Percentiles rank a stretch among this genome's conserved stretches.
phyloP scores from a whole-genome alignment of 2,797 vertebrate species.

The Pantherophis alleghaniensis region DNA sequence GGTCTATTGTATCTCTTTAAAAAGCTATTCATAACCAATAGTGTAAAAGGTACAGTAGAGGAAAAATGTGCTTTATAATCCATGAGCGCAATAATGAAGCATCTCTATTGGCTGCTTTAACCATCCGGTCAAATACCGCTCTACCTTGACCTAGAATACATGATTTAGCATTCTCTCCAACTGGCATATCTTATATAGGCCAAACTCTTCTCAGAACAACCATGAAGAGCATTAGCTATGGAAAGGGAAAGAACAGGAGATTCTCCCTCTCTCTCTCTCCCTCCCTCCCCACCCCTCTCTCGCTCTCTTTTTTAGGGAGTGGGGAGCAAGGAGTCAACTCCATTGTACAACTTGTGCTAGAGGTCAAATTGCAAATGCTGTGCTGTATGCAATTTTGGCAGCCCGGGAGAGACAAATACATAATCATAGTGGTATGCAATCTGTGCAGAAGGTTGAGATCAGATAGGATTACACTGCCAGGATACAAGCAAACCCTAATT shows the following conservation, averaged over 20 bases:
- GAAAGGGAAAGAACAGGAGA: neutral
- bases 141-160: neutral
- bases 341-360: conserved; percentile 50
- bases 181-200: conserved; percentile 29
- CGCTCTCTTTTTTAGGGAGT: neutral
- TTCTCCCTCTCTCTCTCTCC: too few species aligned
- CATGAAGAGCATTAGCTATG: conserved; percentile 29
- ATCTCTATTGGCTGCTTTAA: neutral
- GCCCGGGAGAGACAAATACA: conserved; percentile 61
- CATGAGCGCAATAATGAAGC: neutral
- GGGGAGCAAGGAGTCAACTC: neutral
- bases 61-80: neutral
- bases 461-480: conserved; percentile 62
- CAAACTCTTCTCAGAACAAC: conserved; percentile 31
- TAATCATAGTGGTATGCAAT: conserved; percentile 63
- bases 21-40: neutral
- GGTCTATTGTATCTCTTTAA: neutral
- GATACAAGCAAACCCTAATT: conserved; percentile 51
- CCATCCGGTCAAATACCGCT: neutral
- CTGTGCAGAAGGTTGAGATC: conserved; percentile 56
- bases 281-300: accelerated
- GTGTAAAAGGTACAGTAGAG: neutral
- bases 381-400: conserved; percentile 58
- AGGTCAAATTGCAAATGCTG: conserved; percentile 62
- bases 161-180: neutral